Conservation (phyloP, 2,797 vertebrate genomes). For the Mionectes olivaceus region DNA sequence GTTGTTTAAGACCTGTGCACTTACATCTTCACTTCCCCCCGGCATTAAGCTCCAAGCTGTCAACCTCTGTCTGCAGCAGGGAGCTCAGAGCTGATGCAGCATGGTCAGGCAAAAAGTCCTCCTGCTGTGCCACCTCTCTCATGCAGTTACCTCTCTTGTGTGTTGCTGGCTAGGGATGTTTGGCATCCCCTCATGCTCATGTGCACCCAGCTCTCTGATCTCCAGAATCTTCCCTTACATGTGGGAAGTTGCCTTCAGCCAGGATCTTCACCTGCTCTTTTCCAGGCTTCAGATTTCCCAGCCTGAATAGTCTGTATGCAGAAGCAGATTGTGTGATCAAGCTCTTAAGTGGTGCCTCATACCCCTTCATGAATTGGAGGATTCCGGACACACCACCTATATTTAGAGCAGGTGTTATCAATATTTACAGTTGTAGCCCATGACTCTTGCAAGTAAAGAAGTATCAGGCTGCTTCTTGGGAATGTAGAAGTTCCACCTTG, state of each 20-base stretch:
- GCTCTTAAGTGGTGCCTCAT: background rate
- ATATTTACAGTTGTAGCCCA: background rate
- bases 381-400: background rate
- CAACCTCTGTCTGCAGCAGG: accelerated
- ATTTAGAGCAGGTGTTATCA: background rate
- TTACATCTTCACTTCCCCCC: background rate
- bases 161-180: background rate
- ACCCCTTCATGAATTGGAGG: background rate
- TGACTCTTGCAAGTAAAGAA: background rate
- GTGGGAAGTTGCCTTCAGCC: background rate
- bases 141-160: background rate
- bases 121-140: background rate
- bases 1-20: background rate
- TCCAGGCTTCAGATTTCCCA: background rate
- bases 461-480: background rate
- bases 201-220: background rate
- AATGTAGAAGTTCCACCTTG: background rate
- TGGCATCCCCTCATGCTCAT: background rate
- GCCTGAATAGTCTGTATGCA: background rate
- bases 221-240: background rate
- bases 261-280: background rate
- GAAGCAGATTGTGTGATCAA: background rate
- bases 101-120: background rate
- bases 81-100: background rate
- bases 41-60: background rate